A percentile compares a stretch with the other conserved stretches of the same genome.
These are phyloP conservation scores for Elegia similella DNA, from an alignment of 2,888 invertebrate species.

Conservation along the genomic window DNA sequence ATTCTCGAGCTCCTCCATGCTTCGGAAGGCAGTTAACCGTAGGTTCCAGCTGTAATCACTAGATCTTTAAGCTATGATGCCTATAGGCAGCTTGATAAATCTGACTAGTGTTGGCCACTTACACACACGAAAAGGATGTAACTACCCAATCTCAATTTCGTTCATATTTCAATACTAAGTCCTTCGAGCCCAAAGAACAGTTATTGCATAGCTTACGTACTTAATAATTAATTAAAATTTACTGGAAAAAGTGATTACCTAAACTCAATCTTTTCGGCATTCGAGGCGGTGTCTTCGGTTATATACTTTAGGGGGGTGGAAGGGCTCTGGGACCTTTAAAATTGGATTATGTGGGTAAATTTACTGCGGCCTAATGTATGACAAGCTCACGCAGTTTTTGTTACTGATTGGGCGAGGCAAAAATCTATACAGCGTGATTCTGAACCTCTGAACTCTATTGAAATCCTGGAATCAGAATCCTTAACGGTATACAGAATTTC, in stretches of 20 bases:
- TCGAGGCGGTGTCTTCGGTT: not conserved
- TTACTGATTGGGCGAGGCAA: not conserved
- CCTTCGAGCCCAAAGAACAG: not conserved
- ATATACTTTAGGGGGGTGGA: not conserved
- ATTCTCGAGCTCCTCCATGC: no score
- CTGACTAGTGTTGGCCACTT: no score
- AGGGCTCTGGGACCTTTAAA: not conserved
- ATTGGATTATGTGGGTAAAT: not conserved
- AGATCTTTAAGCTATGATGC: no score
- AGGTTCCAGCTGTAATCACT: no score
- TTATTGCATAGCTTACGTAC: not conserved
- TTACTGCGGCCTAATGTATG: not conserved
- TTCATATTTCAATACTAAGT: not conserved
- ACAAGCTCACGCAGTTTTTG: not conserved
- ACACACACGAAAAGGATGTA: no score
- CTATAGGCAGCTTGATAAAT: no score
- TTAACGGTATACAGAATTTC: no score
- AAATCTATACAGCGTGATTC: no score
- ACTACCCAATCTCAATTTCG: not conserved
- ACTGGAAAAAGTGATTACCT: not conserved
- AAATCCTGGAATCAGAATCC: no score
- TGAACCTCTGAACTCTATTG: no score
- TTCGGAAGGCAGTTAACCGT: no score
- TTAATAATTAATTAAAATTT: not conserved
- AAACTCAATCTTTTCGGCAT: not conserved